Evolutionary conservation across 2,113 vertebrate species (phyloP).

Genomic region (Phaethon lepturus): DNA sequence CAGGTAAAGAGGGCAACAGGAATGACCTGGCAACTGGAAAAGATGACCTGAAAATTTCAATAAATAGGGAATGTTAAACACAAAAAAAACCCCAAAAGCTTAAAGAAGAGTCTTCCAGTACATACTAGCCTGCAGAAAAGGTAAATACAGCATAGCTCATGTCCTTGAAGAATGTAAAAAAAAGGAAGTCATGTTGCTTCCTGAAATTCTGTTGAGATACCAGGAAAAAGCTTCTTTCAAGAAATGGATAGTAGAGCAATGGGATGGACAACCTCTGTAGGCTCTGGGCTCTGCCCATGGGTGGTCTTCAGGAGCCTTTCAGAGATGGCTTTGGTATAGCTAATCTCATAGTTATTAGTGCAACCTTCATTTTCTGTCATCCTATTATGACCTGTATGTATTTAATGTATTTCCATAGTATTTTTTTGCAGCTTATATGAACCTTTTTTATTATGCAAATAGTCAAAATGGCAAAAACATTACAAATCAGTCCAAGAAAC

Average conservation of each 20-base stretch:
- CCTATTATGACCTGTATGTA: neutral
- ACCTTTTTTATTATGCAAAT: neutral
- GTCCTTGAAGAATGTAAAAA: neutral
- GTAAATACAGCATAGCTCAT: neutral
- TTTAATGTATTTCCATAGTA: neutral
- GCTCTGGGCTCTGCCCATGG: neutral
- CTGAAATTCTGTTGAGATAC: neutral
- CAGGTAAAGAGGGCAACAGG: neutral
- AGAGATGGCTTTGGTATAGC: neutral
- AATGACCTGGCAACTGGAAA: neutral
- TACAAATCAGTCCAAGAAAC: neutral
- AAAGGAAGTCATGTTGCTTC: neutral
- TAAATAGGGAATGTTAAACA: neutral
- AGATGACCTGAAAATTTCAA: neutral
- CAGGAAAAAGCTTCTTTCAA: neutral
- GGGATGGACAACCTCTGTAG: neutral
- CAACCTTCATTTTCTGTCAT: neutral
- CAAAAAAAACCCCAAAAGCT: too few relatives aligned
- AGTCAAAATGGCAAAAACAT: neutral
- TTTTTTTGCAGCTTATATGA: neutral
- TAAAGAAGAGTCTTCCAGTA: neutral
- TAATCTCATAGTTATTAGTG: fast-evolving
- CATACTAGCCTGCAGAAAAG: neutral
- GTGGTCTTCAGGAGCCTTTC: neutral
- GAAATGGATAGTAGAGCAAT: neutral